Evolutionary conservation across 1,140 invertebrate genomes (phyloP).

Genomic region (Antheraea mylitta): DNA sequence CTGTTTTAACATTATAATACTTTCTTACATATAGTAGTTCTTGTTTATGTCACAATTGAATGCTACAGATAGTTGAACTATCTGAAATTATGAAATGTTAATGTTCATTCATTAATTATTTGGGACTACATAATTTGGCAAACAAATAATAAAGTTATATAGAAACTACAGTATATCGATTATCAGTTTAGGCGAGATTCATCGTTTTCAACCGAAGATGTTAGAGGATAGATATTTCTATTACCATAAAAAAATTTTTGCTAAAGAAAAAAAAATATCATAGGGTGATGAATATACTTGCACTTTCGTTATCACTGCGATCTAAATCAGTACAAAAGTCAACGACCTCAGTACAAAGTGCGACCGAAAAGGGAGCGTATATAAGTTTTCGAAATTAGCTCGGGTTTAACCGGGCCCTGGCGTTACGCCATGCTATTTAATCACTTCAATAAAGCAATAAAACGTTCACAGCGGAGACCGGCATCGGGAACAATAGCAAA

Average conservation of each 20-base stretch:
- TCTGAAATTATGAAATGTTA: no score
- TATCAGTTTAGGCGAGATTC: no score
- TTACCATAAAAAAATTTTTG: neutral
- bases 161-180: no score
- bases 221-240: no score
- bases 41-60: neutral
- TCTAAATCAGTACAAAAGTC: constrained; percentile 30
- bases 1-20: neutral
- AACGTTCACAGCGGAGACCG: constrained; percentile 29
- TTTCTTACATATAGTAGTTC: neutral
- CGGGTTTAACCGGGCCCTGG: constrained; percentile 28
- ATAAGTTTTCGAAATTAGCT: constrained; percentile 45
- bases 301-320: neutral
- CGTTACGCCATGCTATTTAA: constrained; percentile 50
- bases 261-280: neutral
- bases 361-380: constrained; percentile 29
- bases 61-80: no score
- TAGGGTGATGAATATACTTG: neutral
- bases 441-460: constrained; percentile 54
- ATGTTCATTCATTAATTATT: no score
- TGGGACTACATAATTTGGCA: no score
- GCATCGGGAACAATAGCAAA: constrained; percentile 38
- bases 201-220: no score
- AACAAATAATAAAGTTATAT: no score
- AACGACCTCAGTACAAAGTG: constrained; percentile 27